Percentiles rank a stretch among this genome's conserved stretches.
Evolutionary conservation across 2,888 invertebrate species (phyloP).

Genomic region (Zaprionus lineosus): DNA sequence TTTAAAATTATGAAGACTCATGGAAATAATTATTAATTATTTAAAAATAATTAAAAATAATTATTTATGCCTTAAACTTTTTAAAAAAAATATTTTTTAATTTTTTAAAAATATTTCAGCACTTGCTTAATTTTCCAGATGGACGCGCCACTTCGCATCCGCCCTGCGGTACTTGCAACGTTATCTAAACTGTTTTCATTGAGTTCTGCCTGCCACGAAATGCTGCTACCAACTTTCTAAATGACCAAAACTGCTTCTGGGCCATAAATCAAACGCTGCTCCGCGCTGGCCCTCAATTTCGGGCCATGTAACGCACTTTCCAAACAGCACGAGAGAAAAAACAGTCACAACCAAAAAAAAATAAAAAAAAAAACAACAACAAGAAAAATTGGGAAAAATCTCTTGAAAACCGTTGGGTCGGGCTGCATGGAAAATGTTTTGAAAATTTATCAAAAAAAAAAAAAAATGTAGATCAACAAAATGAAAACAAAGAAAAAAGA

Average conservation of each 20-base stretch:
- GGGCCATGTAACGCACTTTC: constrained; percentile 72
- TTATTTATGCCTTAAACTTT: not conserved
- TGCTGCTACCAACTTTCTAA: constrained; percentile 45
- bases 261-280: constrained; percentile 59
- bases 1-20: too few relatives aligned
- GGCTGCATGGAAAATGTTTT: constrained; percentile 46
- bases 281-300: constrained; percentile 39
- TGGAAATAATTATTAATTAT: not conserved
- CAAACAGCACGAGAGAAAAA: constrained; percentile 54
- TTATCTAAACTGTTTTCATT: constrained; percentile 21
- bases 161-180: constrained; percentile 9
- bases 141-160: too few relatives aligned
- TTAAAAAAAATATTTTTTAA: not conserved
- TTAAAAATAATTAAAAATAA: not conserved
- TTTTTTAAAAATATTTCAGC: not conserved
- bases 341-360: constrained; percentile 11
- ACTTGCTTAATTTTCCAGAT: too few relatives aligned
- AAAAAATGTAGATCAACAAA: not conserved
- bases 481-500: constrained; percentile 14
- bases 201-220: constrained; percentile 23
- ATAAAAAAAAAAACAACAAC: constrained; percentile 34
- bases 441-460: constrained; percentile 37
- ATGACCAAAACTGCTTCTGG: constrained; percentile 29
- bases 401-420: constrained; percentile 36
- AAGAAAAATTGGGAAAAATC: too few relatives aligned